These are phyloP conservation scores for Crossaster papposus DNA, from an alignment of 53 echinoderm and acorn worm species.

Conservation along the genomic window DNA sequence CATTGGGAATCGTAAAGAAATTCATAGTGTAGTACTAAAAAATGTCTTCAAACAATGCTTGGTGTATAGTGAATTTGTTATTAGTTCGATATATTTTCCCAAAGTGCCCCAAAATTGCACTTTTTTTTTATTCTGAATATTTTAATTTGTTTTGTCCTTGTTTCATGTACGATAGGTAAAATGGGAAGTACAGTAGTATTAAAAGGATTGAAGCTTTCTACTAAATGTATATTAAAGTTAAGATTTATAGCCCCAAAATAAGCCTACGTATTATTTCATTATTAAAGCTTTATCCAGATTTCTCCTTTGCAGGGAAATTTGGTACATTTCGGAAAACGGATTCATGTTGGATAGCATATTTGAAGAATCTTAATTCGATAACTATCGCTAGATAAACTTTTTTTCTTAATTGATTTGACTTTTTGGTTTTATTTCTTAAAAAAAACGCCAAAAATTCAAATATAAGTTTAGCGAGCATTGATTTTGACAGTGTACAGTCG, in stretches of 20 bases:
- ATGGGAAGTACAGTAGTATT: not conserved
- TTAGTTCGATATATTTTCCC: slow-evolving; percentile 4
- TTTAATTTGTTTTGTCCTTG: not conserved
- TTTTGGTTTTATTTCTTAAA: not conserved
- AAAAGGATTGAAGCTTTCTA: slow-evolving; percentile 2
- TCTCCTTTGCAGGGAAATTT: not conserved
- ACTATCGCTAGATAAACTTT: not conserved
- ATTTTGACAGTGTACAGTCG: slow-evolving; percentile 1
- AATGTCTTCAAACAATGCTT: slow-evolving; percentile 12
- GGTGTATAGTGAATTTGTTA: slow-evolving; percentile 29
- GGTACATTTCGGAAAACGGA: not conserved
- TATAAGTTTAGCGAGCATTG: not conserved
- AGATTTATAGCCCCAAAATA: not conserved
- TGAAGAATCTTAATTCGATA: not conserved
- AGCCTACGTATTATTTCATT: not conserved
- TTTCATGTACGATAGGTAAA: not conserved
- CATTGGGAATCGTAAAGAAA: not conserved
- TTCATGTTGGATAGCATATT: no score
- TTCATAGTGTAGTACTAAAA: slow-evolving; percentile 47
- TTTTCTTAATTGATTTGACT: not conserved
- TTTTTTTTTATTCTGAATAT: not conserved
- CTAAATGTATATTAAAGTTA: not conserved
- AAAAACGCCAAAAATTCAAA: not conserved
- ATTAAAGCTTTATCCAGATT: not conserved
- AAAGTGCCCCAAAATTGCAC: not conserved